Evolutionary conservation across 2,797 vertebrate species (phyloP), one percentile per base, ranked within the genome.

Genomic region (Hydrocynus forskahlii): DNA sequence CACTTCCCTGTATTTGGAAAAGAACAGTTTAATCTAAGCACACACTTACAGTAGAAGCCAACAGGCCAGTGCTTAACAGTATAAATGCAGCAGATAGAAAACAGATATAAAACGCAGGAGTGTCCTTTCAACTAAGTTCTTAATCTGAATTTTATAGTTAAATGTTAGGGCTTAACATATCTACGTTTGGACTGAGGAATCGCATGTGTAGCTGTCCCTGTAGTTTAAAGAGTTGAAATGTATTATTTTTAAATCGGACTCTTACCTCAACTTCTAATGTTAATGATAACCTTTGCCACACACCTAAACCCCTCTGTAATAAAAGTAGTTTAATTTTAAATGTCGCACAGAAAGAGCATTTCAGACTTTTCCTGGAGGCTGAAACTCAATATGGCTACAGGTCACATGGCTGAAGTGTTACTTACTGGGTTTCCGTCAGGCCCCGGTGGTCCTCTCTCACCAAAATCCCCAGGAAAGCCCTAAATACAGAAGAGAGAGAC

Each of bases 351-450:
- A 70, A 52, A 23, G 7, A 16, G 54, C 25, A n/a, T 19, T 8
- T 62, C 13, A 17, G 16, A 59, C 8, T 29, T 14, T 62, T 62
- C 23, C 35, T 5, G 4, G 35, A 35, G 35, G 35, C 35, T 35
- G 29, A 29, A 29, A 29, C 29, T 29, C 43, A 7, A 9, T 6
- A 43, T 67, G 76, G 66, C 63, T 75, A 59, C 14, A 13, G 21
- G 50, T 9, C 35, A 12, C 10, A 59, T 62, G 63, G 60, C 66
- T 62, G 62, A n/a, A n/a, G 14, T 17, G 10, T 78, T 52, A 97
- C 97, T 99, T 95, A 99, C 97, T 63, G 98, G 97, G 92, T 96
- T 96, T 84, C 97, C 98, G 85, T 99, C 98, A 7, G 95, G 92
- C 83, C 98, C 98, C 0, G 97, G 98, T 80, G 96, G 96, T 91